Base-by-base conservation (phyloP, 1,140 invertebrate genomes). In the Bombus picipes region DNA sequence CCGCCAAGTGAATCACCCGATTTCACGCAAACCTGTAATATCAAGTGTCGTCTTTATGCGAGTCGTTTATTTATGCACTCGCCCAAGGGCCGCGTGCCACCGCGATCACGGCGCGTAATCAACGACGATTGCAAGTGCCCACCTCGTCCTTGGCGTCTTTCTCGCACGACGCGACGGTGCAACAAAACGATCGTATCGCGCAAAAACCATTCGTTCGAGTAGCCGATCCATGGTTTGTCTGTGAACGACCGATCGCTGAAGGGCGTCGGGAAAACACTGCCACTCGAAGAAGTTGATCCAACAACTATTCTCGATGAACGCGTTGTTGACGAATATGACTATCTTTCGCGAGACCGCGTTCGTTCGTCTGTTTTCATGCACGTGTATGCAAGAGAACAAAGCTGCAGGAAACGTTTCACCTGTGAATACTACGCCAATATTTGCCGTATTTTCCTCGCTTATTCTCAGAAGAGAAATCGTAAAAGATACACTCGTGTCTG, bases 21-120 rank as follows among this genome's bases (percentile, higher is more conserved):
- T 90, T 88, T 88, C 82, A 86, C 86, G 82, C 82, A 37, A 75
- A 62, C 77, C 57, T 62, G 85, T 78, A 78, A 84, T 89, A 85
- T 89, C 89, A 59, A n/a, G 76, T 72, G 57, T 72, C 68, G 68
- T 79, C 87, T 86, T 72, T 65, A 28, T 39, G 43, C 34, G 32
- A 18, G 32, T 34, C 25, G 25, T 37, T 71, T 57, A 57, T 68
- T 71, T 71, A 39, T 13, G 22, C 43, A 18, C n/a, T 34, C n/a
- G n/a, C 6, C 9, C 13, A 8, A 34, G n/a, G 37, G 37, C 15
- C 12, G 25, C 59, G 28, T 65, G 28, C 15, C 37, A 39, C 13
- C 25, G 28, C 22, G 62, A 43, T 10, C 66, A 53, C 15, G 66
- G 5, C 28, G 10, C n/a, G 53, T n/a, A 77, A 62, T 62, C 57